These are phyloP conservation scores for Antedon mediterranea DNA, from an alignment of 53 echinoderm and acorn worm genomes.

Conservation along the genomic window DNA sequence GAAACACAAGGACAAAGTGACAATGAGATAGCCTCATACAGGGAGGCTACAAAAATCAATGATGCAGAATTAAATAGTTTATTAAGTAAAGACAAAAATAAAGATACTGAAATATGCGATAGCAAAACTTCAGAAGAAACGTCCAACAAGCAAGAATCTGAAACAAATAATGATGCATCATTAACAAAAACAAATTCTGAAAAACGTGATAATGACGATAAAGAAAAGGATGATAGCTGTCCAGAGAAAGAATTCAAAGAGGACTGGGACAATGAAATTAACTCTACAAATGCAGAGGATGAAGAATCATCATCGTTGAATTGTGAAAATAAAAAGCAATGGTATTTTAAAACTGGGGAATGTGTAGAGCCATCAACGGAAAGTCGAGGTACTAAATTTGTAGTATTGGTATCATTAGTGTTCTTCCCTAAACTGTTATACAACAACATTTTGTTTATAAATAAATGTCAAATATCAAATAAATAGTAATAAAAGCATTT, in stretches of 20 bases:
- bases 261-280: not conserved
- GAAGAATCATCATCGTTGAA: not conserved
- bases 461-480: too few species aligned
- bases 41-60: not conserved
- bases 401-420: too few species aligned
- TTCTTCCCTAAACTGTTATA: too few species aligned
- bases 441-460: too few species aligned
- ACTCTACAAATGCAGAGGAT: not conserved
- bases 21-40: not conserved
- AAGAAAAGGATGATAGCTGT: not conserved
- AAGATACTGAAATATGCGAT: not conserved
- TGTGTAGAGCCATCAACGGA: not conserved
- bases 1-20: not conserved
- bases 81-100: not conserved
- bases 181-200: too few species aligned
- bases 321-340: not conserved
- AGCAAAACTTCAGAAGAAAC: not conserved
- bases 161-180: too few species aligned
- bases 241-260: not conserved
- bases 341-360: conserved; percentile 2
- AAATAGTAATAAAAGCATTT: too few species aligned
- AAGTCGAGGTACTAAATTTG: not conserved
- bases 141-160: not conserved
- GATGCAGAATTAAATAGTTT: not conserved
- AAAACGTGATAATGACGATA: not conserved